Percentiles rank a stretch among this genome's conserved stretches.
Evolutionary conservation across 2,113 vertebrate species (phyloP).

Genomic region (Bufo gargarizans): DNA sequence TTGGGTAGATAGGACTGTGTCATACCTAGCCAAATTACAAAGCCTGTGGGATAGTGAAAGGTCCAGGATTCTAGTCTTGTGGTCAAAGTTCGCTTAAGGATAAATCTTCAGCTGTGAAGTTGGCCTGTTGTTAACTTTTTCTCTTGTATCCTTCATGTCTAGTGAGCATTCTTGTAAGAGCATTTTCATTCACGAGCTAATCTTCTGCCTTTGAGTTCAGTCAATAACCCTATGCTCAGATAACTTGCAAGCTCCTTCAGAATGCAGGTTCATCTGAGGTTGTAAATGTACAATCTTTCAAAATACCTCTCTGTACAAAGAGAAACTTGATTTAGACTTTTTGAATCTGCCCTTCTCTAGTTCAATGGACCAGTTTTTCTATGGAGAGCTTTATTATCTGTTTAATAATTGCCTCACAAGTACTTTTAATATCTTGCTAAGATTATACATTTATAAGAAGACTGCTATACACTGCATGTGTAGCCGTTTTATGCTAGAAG

Average conservation of each 20-base stretch:
- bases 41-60: slow-evolving; percentile 64
- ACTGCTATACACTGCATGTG: no score
- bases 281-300: neutral
- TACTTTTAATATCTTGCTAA: neutral
- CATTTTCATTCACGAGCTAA: slow-evolving; percentile 14
- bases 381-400: neutral
- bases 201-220: slow-evolving; percentile 35
- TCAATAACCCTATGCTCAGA: slow-evolving; percentile 18
- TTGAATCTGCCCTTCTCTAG: neutral
- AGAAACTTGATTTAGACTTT: neutral
- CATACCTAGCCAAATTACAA: slow-evolving; percentile 63
- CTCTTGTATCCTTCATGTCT: slow-evolving; percentile 49
- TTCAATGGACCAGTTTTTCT: neutral
- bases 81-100: slow-evolving; percentile 76
- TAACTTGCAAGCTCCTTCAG: neutral
- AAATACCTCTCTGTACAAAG: neutral
- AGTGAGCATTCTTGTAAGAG: slow-evolving; percentile 24
- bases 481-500: no score
- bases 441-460: neutral
- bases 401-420: neutral
- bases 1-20: slow-evolving; percentile 68
- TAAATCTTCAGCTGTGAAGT: slow-evolving; percentile 63
- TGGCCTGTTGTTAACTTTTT: slow-evolving; percentile 60
- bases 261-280: slow-evolving; percentile 17
- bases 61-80: slow-evolving; percentile 69